Evolutionary conservation across 92 coral and sea anemone genomes (phyloP), one percentile per base, ranked within the genome.

Genomic region (Heliopora coerulea): DNA sequence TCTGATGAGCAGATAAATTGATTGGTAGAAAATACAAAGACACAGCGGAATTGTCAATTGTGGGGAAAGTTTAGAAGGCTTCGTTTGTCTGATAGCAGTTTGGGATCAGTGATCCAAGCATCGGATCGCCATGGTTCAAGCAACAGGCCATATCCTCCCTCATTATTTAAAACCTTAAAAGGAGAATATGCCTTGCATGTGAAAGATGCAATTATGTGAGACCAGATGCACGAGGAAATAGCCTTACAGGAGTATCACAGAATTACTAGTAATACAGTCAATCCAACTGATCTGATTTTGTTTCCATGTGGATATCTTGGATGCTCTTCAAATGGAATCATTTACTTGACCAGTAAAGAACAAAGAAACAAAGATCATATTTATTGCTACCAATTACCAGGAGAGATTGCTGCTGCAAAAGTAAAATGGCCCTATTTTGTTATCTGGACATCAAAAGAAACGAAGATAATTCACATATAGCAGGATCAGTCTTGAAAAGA

Each of bases 221-320:
- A 74, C 14, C 81, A 76, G 35, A 76, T 76, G 73, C 81, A 62
- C 33, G 74, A 76, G 44, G 81, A 61, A 40, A 39, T 20, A 29
- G 81, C 81, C 17, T 3, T 50, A 3, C 6, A 50, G 6, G 8
- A 46, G 62, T 62, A 76, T 34, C 62, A 15, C 42, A 40, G 46
- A 23, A 44, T 23, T 34, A 76, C 81, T 29, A 74, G 81, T 24
- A 76, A 76, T 32, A 62, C 61, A 37, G 74, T 76, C 52, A 7
- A 48, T 30, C 49, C 24, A 17, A 25, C 62, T 28, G 73, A 61
- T 24, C 42, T 76, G 42, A 33, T 27, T n/a, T 63, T 76, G 41
- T 76, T 76, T 62, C 81, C 81, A 21, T 76, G 81, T 62, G 60
- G 81, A 9, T 62, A 76, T 40, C 73, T 76, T 15, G 73, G 74